phyloP scores from a whole-genome alignment of 2,113 vertebrate genomes.

The Sinocyclocheilus grahami region DNA sequence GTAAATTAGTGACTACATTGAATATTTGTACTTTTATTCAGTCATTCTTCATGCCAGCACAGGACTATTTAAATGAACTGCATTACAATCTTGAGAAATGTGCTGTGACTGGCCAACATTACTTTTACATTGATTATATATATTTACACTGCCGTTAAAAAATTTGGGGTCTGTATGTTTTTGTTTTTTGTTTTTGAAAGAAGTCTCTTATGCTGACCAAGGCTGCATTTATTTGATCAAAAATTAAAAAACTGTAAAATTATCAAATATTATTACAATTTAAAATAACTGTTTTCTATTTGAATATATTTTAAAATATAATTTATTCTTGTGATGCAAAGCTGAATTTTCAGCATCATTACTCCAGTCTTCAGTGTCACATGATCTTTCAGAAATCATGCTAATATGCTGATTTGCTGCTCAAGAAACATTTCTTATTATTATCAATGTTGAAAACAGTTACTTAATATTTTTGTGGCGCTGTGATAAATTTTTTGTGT shows the following conservation, averaged over 20 bases:
- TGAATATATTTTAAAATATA: too few relatives aligned
- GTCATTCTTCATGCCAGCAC: too few relatives aligned
- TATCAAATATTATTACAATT: too few relatives aligned
- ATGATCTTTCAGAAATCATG: background rate
- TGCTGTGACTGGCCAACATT: background rate
- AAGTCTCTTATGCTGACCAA: background rate
- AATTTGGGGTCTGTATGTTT: too few relatives aligned
- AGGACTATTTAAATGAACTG: background rate
- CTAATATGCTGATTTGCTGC: background rate
- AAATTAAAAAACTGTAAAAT: background rate
- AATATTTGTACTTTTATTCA: background rate
- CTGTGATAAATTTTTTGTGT: background rate
- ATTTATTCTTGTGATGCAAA: too few relatives aligned
- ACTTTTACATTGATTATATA: background rate
- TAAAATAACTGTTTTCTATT: too few relatives aligned
- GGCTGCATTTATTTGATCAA: background rate
- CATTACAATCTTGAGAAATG: background rate
- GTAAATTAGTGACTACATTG: background rate
- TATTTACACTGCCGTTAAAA: too few relatives aligned
- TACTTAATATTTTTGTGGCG: background rate
- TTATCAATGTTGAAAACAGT: background rate
- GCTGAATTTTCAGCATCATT: too few relatives aligned
- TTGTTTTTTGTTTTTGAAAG: too few relatives aligned
- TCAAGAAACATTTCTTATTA: background rate
- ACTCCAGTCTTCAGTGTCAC: background rate